Evolutionary conservation across 2,113 vertebrate species (phyloP).

Genomic region (Desmodus rotundus): DNA sequence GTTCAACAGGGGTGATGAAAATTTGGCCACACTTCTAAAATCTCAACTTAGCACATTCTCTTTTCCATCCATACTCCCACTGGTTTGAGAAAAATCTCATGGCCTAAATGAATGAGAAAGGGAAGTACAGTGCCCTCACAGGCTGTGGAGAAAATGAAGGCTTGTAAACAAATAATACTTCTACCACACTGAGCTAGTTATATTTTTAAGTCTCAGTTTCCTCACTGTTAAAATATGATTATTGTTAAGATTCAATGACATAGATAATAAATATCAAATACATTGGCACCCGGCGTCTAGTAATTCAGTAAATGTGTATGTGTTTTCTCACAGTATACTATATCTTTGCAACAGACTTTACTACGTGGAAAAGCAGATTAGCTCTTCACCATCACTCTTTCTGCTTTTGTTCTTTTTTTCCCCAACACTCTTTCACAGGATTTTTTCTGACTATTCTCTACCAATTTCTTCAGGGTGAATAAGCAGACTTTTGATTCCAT

Average conservation of each 20-base stretch:
- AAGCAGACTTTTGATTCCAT: neutral
- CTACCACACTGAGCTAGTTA: neutral
- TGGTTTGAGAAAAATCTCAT: neutral
- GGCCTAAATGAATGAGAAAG: neutral
- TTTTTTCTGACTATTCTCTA: neutral
- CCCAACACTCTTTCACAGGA: neutral
- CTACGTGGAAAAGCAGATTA: neutral
- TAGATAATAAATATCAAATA: neutral
- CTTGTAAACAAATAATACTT: neutral
- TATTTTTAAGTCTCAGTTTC: neutral
- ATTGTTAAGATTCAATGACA: neutral
- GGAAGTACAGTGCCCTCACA: neutral
- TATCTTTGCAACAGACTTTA: neutral
- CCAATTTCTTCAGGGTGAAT: neutral
- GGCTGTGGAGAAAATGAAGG: neutral
- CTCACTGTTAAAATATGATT: neutral
- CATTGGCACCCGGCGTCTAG: neutral
- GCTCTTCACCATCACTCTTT: neutral
- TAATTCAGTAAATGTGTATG: neutral
- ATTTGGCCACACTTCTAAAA: neutral
- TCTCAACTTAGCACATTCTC: neutral
- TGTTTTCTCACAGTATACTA: neutral
- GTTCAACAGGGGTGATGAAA: neutral
- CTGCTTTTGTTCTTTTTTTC: neutral
- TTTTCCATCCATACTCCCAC: neutral